Percentiles rank a stretch among this genome's conserved stretches.
Evolutionary conservation across 2,797 vertebrate genomes (phyloP).

Genomic region (Anolis apletophallus): DNA sequence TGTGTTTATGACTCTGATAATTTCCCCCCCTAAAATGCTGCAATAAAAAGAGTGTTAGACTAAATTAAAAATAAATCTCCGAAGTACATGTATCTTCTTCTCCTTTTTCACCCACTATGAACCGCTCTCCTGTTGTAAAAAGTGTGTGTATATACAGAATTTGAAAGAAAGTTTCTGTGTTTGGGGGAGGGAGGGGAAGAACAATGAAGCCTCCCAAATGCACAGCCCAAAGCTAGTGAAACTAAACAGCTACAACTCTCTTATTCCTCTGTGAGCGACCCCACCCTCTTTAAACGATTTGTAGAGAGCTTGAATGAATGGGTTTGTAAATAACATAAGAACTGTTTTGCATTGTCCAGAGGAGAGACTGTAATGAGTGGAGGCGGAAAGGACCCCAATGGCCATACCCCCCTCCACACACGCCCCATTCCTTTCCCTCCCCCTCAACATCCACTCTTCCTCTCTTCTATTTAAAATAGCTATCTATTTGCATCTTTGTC

Average conservation of each 20-base stretch:
- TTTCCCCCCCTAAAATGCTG: not conserved
- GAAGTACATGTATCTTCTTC: too few species aligned
- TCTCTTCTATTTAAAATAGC: conserved; percentile 47
- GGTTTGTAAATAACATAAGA: conserved; percentile 21
- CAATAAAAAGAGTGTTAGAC: not conserved
- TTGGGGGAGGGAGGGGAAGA: too few species aligned
- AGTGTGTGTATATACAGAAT: not conserved
- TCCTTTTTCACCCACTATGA: not conserved
- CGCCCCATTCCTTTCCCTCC: not conserved
- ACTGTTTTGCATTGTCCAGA: conserved; percentile 12
- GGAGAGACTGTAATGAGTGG: conserved; percentile 20
- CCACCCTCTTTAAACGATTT: conserved; percentile 49
- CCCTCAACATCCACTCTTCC: conserved; percentile 38
- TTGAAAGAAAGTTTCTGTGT: not conserved
- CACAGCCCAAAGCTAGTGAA: fast-evolving
- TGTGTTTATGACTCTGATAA: not conserved
- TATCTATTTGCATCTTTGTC: conserved; percentile 48
- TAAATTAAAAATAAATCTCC: not conserved
- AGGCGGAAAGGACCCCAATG: conserved; percentile 40
- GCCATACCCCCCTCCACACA: conserved; percentile 33
- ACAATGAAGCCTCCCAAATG: not conserved
- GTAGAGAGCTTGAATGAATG: conserved; percentile 61
- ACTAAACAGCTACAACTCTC: conserved; percentile 23
- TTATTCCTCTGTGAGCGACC: conserved; percentile 41
- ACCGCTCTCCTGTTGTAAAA: not conserved